Evolutionary conservation across 2,888 invertebrate species (phyloP).

Genomic region (Furcula furcula): DNA sequence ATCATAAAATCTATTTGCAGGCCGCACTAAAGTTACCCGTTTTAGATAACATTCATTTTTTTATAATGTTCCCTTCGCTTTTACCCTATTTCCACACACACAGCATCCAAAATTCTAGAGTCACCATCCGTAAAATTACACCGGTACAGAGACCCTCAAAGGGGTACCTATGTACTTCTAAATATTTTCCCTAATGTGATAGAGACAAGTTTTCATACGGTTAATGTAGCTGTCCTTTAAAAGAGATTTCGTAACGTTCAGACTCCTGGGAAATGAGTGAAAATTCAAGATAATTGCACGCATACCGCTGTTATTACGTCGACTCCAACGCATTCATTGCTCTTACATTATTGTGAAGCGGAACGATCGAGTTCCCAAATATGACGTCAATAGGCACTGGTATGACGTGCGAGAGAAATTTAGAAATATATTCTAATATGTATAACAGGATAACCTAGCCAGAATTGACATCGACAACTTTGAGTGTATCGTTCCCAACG

Average conservation of each 20-base stretch:
- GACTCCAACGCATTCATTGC: constrained; percentile 1
- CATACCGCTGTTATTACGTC: constrained; percentile 14
- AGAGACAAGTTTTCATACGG: constrained; percentile 7
- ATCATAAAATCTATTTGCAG: too few relatives aligned
- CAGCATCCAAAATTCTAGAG: too few relatives aligned
- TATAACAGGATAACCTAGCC: too few relatives aligned
- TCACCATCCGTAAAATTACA: constrained; percentile 37
- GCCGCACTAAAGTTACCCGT: too few relatives aligned
- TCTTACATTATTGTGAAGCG: constrained; percentile 15
- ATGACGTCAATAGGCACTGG: constrained; percentile 18
- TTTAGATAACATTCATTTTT: too few relatives aligned
- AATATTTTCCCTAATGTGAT: constrained; percentile 12
- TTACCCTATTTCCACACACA: too few relatives aligned
- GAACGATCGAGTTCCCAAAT: constrained; percentile 17
- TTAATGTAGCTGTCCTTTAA: constrained; percentile 10
- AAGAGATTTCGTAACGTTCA: constrained; percentile 13
- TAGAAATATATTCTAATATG: too few relatives aligned
- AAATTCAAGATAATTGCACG: constrained; percentile 11
- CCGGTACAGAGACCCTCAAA: constrained; percentile 21
- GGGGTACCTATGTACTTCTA: constrained; percentile 6
- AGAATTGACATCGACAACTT: too few relatives aligned
- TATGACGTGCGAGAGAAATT: constrained; percentile 13
- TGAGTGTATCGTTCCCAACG: too few relatives aligned
- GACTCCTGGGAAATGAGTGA: constrained; percentile 4
- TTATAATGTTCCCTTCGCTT: too few relatives aligned